Evolutionary conservation across 2,113 vertebrate genomes (phyloP).

Genomic region (Cyprinodon tularosa): DNA sequence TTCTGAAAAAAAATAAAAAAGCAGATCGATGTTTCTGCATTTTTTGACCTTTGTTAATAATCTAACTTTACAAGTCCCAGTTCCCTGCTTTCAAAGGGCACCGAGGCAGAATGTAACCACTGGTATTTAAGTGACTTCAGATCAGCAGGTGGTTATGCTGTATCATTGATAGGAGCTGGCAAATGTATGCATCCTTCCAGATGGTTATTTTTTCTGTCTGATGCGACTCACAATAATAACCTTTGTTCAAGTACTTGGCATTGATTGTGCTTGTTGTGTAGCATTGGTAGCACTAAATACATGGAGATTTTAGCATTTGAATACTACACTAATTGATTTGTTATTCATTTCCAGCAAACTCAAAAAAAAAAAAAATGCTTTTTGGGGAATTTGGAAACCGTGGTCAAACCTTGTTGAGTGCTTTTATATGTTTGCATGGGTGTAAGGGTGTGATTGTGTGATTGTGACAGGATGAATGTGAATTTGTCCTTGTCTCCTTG

Average conservation of each 20-base stretch:
- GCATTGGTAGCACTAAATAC: not conserved
- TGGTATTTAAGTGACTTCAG: constrained; percentile 88
- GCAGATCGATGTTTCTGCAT: constrained; percentile 74
- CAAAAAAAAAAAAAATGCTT: constrained; percentile 5
- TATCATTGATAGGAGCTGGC: constrained; percentile 81
- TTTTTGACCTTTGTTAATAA: constrained; percentile 96
- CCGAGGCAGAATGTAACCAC: constrained; percentile 79
- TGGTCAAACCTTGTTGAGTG: not conserved
- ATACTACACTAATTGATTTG: not conserved
- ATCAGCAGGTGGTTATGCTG: constrained; percentile 79
- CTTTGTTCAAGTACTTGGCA: constrained; percentile 36
- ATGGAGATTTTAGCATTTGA: constrained; percentile 6
- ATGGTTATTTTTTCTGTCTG: constrained; percentile 44
- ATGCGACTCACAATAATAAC: constrained; percentile 46
- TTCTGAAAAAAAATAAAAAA: constrained; percentile 17
- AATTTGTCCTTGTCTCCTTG: too few relatives aligned
- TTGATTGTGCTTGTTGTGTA: constrained; percentile 15
- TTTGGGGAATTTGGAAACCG: not conserved
- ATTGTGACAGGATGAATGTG: too few relatives aligned
- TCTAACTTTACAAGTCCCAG: constrained; percentile 84
- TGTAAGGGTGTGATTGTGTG: too few relatives aligned
- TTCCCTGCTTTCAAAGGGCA: constrained; percentile 87
- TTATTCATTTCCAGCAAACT: constrained; percentile 2
- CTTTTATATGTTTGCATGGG: too few relatives aligned
- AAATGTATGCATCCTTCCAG: constrained; percentile 72